Evolutionary conservation across 2,113 vertebrate genomes (phyloP).

Genomic region (Pristiophorus japonicus): DNA sequence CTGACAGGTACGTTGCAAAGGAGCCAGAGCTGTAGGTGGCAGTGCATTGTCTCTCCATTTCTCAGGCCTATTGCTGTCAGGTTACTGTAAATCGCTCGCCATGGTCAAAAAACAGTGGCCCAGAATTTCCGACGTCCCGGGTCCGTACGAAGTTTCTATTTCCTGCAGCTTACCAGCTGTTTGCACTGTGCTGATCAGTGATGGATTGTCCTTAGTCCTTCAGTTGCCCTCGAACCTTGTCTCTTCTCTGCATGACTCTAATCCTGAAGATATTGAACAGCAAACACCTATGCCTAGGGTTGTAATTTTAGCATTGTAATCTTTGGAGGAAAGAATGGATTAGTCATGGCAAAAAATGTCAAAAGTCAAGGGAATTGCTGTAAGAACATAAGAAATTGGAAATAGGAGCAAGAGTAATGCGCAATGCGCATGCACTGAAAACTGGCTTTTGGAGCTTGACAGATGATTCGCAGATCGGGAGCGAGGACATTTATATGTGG

Average conservation of each 20-base stretch:
- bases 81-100: not conserved
- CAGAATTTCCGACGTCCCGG: no score
- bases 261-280: not conserved
- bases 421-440: no score
- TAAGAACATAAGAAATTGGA: no score
- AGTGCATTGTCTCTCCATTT: not conserved
- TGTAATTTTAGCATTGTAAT: not conserved
- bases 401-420: no score
- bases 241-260: not conserved
- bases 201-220: not conserved
- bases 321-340: not conserved
- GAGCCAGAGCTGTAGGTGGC: not conserved
- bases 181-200: not conserved
- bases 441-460: no score
- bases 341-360: not conserved
- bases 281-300: not conserved
- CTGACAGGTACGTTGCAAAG: not conserved
- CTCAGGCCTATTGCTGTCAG: not conserved
- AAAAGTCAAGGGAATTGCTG: not conserved
- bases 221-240: not conserved
- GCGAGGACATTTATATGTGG: no score
- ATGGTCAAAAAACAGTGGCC: not conserved
- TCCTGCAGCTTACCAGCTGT: not conserved
- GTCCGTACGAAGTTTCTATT: no score
- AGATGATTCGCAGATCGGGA: no score